Evolutionary conservation across 2,113 vertebrate genomes (phyloP).

Genomic region (Atherinomorus stipes): DNA sequence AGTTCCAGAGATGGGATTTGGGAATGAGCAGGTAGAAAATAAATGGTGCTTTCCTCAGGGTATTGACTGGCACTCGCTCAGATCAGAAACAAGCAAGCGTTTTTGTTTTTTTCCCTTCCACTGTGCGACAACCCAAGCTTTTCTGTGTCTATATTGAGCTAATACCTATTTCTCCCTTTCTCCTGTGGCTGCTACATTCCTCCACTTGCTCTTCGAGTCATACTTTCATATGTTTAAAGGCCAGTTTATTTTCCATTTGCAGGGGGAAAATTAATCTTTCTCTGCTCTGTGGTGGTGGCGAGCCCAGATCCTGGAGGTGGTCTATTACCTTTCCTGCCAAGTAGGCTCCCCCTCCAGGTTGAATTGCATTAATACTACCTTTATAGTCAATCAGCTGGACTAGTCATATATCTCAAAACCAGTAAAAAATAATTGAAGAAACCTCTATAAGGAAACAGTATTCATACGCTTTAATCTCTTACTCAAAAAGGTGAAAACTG

Average conservation of each 20-base stretch:
- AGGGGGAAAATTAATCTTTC: slow-evolving; percentile 69
- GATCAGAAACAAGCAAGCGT: slow-evolving; percentile 29
- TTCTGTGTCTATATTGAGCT: slow-evolving; percentile 74
- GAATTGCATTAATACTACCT: slow-evolving; percentile 77
- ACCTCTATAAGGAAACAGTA: slow-evolving; percentile 62
- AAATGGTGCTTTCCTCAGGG: slow-evolving; percentile 83
- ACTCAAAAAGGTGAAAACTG: slow-evolving; percentile 66
- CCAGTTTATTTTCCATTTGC: slow-evolving; percentile 80
- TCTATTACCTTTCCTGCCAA: slow-evolving; percentile 78
- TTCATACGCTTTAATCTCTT: slow-evolving; percentile 70
- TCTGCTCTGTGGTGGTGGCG: slow-evolving; percentile 54
- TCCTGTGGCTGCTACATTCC: slow-evolving; percentile 43
- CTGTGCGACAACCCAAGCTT: slow-evolving; percentile 68
- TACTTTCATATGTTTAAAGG: slow-evolving; percentile 76
- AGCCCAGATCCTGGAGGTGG: slow-evolving; percentile 71
- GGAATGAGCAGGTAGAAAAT: slow-evolving; percentile 73
- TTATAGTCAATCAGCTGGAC: slow-evolving; percentile 76
- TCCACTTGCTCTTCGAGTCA: slow-evolving; percentile 48
- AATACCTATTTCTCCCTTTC: slow-evolving; percentile 48
- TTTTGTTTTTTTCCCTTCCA: slow-evolving; percentile 63
- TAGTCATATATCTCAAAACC: slow-evolving; percentile 68
- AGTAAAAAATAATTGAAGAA: slow-evolving; percentile 70
- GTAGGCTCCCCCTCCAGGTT: slow-evolving; percentile 73
- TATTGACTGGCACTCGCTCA: slow-evolving; percentile 73
- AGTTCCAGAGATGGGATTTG: slow-evolving; percentile 41